These are phyloP conservation scores for Camelus bactrianus DNA, from an alignment of 2,113 vertebrate genomes.

Conservation along the genomic window DNA sequence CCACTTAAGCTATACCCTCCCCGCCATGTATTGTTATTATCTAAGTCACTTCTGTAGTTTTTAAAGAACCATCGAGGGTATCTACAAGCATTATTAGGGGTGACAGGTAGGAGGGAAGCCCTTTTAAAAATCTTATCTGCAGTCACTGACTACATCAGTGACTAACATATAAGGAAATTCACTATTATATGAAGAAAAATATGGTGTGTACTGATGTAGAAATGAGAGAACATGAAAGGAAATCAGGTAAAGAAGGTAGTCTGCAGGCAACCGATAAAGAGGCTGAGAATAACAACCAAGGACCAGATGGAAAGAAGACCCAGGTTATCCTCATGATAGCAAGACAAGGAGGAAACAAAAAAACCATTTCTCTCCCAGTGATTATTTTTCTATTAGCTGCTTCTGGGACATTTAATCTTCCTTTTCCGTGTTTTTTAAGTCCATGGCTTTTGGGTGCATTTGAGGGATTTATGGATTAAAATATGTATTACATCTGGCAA, in stretches of 20 bases:
- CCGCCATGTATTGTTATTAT: background rate
- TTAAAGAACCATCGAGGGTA: background rate
- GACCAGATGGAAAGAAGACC: background rate
- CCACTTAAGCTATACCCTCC: too few relatives aligned
- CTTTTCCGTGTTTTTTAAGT: slow-evolving; percentile 44
- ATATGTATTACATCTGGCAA: slow-evolving; percentile 34
- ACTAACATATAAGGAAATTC: background rate
- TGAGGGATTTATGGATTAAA: slow-evolving; percentile 62
- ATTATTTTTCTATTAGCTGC: slow-evolving; percentile 47
- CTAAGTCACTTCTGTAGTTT: slow-evolving; percentile 2
- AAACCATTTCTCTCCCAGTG: background rate
- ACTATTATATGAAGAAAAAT: background rate
- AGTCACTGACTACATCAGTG: background rate
- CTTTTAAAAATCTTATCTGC: slow-evolving; percentile 23
- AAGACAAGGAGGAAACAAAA: background rate
- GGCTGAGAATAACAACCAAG: background rate
- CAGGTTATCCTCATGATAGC: background rate
- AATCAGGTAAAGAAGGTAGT: background rate
- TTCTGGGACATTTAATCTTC: slow-evolving; percentile 45
- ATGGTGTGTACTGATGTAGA: background rate
- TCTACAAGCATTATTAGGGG: slow-evolving; percentile 5
- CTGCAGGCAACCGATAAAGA: background rate
- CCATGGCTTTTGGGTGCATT: slow-evolving; percentile 41
- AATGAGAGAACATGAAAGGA: background rate
- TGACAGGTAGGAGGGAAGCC: background rate